phyloP scores from a whole-genome alignment of 2,113 vertebrate species.

The Poeciliopsis occidentalis region DNA sequence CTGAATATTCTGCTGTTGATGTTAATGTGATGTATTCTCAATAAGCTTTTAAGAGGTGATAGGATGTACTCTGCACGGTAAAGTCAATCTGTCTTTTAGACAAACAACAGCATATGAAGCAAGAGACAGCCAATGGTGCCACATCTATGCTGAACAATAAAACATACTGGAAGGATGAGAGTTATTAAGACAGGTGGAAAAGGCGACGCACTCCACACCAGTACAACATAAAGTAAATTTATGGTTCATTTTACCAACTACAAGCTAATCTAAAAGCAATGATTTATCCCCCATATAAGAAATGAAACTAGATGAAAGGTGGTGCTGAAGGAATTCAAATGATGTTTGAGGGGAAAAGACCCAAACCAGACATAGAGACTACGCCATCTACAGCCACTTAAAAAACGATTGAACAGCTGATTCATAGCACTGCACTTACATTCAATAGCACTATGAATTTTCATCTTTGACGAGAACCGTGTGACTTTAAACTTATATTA shows the following conservation, averaged over 20 bases:
- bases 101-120: slow-evolving; percentile 44
- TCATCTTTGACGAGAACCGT: neutral
- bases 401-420: slow-evolving; percentile 46
- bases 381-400: slow-evolving; percentile 32
- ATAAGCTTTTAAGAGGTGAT: neutral
- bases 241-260: slow-evolving; percentile 60
- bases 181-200: slow-evolving; percentile 52
- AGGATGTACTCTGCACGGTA: neutral
- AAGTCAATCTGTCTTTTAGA: slow-evolving; percentile 35
- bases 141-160: slow-evolving; percentile 44
- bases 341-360: slow-evolving; percentile 23
- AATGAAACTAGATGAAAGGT: slow-evolving; percentile 62
- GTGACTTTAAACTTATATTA: slow-evolving; percentile 3
- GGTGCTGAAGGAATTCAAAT: slow-evolving; percentile 30
- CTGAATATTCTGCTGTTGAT: neutral
- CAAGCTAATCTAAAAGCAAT: slow-evolving; percentile 61
- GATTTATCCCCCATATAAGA: slow-evolving; percentile 49
- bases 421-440: slow-evolving; percentile 44
- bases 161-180: slow-evolving; percentile 35
- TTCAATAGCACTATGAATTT: slow-evolving; percentile 27
- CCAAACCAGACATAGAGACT: neutral
- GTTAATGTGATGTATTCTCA: neutral
- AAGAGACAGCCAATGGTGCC: slow-evolving; percentile 38
- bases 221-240: slow-evolving; percentile 59
- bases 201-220: slow-evolving; percentile 33